Evolutionary conservation across 2,888 invertebrate genomes (phyloP).

Genomic region (Metacarcinus magister): DNA sequence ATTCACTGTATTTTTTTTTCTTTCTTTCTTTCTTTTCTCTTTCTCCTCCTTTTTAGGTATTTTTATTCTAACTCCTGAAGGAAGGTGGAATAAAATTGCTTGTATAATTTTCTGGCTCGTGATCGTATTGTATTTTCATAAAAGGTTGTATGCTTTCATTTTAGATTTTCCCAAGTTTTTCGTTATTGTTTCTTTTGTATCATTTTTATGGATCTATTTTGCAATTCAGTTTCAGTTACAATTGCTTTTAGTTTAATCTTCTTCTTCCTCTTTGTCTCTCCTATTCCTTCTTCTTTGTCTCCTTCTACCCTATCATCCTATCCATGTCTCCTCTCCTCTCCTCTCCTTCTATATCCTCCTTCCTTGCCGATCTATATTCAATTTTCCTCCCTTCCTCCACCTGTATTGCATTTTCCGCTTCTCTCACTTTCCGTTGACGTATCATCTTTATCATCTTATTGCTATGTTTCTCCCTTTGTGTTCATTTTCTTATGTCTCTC

Average conservation of each 20-base stretch:
- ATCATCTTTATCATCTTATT: background rate
- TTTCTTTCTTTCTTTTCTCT: background rate
- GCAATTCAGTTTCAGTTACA: background rate
- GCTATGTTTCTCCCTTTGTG: background rate
- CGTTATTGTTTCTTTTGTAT: background rate
- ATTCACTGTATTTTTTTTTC: background rate
- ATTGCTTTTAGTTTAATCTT: background rate
- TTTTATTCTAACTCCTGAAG: background rate
- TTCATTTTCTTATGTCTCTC: background rate
- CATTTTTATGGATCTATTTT: background rate
- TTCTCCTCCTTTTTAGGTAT: background rate
- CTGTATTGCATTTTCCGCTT: background rate
- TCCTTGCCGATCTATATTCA: background rate
- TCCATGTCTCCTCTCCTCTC: background rate
- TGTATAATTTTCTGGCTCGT: background rate
- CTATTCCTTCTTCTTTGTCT: too few species aligned
- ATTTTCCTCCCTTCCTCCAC: slow-evolving; percentile 26
- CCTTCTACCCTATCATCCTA: background rate
- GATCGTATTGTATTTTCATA: background rate
- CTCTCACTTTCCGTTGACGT: background rate
- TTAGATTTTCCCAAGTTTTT: background rate
- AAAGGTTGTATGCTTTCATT: background rate
- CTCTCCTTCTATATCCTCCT: background rate
- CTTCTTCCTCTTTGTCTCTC: background rate
- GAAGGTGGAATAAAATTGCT: slow-evolving; percentile 6